Conservation (phyloP, 2,797 vertebrate species). For the Garrulus glandarius region DNA sequence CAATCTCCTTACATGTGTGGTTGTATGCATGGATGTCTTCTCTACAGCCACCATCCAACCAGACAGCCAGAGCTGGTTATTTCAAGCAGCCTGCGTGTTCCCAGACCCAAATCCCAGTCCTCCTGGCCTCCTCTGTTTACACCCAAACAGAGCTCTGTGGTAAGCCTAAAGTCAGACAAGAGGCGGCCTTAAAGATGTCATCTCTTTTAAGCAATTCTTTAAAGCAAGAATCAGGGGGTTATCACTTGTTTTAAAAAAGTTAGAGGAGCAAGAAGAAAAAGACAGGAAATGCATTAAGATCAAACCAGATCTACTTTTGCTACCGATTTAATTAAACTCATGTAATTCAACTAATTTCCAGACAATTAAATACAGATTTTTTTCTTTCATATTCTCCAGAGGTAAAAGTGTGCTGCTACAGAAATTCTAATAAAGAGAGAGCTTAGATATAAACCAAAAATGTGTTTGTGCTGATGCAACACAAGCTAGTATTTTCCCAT, state of each 20-base stretch:
- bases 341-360: neutral
- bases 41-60: neutral
- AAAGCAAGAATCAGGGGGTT: neutral
- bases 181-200: neutral
- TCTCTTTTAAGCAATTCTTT: neutral
- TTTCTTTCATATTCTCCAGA: neutral
- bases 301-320: neutral
- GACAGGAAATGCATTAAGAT: neutral
- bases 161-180: neutral
- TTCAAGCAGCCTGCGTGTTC: neutral
- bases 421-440: neutral
- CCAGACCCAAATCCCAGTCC: neutral
- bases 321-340: neutral
- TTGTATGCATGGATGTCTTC: neutral
- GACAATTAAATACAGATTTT: neutral
- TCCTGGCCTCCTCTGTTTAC: neutral
- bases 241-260: neutral
- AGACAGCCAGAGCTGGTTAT: neutral
- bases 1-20: neutral
- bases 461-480: neutral
- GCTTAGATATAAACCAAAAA: neutral
- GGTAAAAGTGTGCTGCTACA: neutral
- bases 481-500: neutral
- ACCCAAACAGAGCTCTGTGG: neutral
- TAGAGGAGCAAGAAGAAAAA: neutral